These are phyloP conservation scores for Thera obeliscata DNA, from an alignment of 2,888 invertebrate genomes.

Conservation along the genomic window DNA sequence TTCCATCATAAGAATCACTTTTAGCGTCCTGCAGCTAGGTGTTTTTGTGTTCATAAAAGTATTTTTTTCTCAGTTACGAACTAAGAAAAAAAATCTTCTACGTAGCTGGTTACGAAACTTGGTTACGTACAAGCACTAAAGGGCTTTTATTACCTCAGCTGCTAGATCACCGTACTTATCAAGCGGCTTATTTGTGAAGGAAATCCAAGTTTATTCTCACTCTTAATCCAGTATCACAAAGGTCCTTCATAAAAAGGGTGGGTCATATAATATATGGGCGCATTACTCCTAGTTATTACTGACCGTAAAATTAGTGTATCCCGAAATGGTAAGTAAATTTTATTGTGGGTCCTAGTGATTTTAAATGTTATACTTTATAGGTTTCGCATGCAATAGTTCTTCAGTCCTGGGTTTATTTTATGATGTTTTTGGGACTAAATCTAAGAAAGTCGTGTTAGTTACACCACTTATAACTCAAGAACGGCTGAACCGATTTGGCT, in stretches of 20 bases:
- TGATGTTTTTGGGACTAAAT: background rate
- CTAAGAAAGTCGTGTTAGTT: no score
- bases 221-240: conserved; percentile 21
- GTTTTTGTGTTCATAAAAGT: no score
- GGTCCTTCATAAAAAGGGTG: conserved; percentile 32
- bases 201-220: conserved; percentile 15
- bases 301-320: conserved; percentile 45
- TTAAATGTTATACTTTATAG: conserved; percentile 42
- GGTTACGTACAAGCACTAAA: no score
- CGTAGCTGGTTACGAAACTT: no score
- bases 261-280: conserved; percentile 39
- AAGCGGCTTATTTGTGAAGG: background rate
- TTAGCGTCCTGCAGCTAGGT: no score
- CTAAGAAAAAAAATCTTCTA: no score
- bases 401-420: conserved; percentile 39
- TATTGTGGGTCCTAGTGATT: conserved; percentile 42
- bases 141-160: no score
- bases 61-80: no score
- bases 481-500: no score
- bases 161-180: no score
- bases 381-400: conserved; percentile 39
- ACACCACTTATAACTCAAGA: no score
- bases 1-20: no score
- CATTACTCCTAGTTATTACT: conserved; percentile 43
- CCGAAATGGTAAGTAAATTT: conserved; percentile 40